A percentile compares a stretch with the other conserved stretches of the same genome.
These are phyloP conservation scores for Araneus ventricosus DNA, from an alignment of 1,140 invertebrate species.

Conservation along the genomic window DNA sequence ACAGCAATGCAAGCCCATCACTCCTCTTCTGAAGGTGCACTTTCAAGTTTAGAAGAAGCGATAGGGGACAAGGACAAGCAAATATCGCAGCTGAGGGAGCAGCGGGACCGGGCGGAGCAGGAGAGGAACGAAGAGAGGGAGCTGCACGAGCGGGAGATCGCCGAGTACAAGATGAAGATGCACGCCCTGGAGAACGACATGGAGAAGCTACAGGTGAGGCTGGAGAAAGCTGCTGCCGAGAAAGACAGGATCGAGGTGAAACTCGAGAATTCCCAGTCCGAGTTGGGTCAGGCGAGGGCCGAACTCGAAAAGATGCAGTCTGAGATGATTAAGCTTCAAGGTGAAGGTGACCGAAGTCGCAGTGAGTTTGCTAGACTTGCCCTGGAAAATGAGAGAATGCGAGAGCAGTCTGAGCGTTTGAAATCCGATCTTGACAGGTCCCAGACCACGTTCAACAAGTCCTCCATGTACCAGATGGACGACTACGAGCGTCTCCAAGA, in stretches of 20 bases:
- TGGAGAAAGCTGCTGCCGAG: constrained; percentile 92
- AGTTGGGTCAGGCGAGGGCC: constrained; percentile 95
- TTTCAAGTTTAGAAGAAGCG: constrained; percentile 95
- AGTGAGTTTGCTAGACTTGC: constrained; percentile 86
- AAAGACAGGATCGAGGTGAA: constrained; percentile 94
- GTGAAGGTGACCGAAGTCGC: constrained; percentile 76
- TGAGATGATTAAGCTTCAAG: constrained; percentile 81
- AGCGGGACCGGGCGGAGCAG: constrained; percentile 96
- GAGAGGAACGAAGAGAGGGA: constrained; percentile 97
- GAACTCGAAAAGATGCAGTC: constrained; percentile 94
- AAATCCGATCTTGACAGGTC: constrained; percentile 69
- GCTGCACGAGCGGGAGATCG: constrained; percentile 94
- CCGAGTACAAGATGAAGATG: constrained; percentile 96
- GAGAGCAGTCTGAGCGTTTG: constrained; percentile 77
- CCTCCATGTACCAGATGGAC: constrained; percentile 57
- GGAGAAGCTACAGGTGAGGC: constrained; percentile 91
- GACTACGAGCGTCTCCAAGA: constrained; percentile 84
- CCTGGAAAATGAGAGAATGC: constrained; percentile 90
- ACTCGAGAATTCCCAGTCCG: constrained; percentile 94
- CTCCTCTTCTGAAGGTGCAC: constrained; percentile 93
- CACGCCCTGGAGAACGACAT: constrained; percentile 93
- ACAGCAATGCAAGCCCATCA: constrained; percentile 94
- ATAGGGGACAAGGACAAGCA: constrained; percentile 98
- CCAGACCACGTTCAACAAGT: constrained; percentile 45
- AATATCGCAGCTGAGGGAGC: constrained; percentile 93